Percentiles rank a stretch among this genome's conserved stretches.
Evolutionary conservation across 2,113 vertebrate species (phyloP).

Genomic region (Tinamus guttatus): DNA sequence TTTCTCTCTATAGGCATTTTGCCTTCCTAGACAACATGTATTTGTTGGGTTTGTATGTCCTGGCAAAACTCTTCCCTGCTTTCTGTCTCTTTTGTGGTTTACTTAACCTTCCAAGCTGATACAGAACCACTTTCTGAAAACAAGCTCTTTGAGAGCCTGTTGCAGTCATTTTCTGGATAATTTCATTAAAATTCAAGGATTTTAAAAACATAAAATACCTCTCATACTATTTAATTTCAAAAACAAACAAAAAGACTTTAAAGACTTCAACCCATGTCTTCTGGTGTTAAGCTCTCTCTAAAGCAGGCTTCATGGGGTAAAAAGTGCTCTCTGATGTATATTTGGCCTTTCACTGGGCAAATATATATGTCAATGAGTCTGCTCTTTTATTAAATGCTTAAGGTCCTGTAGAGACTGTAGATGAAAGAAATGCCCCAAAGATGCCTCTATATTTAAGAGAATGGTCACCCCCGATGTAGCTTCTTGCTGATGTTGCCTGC

Average conservation of each 20-base stretch:
- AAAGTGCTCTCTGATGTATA: background rate
- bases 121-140: background rate
- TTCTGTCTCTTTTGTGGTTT: background rate
- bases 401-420: background rate
- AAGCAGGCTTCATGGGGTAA: background rate
- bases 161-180: background rate
- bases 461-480: background rate
- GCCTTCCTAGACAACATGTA: background rate
- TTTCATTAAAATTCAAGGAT: background rate
- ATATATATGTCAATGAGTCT: background rate
- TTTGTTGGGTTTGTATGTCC: background rate
- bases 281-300: background rate
- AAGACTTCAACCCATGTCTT: background rate
- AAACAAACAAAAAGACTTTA: background rate
- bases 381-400: background rate
- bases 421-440: background rate
- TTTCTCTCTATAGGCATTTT: background rate
- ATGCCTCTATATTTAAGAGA: background rate
- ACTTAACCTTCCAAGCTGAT: background rate
- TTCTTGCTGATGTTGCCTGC: background rate
- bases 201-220: background rate
- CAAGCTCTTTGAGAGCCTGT: background rate
- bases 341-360: background rate
- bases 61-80: background rate
- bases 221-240: too few relatives aligned